These are phyloP conservation scores for Himantopus leucocephalus DNA, from an alignment of 2,113 vertebrate species.

Conservation along the genomic window DNA sequence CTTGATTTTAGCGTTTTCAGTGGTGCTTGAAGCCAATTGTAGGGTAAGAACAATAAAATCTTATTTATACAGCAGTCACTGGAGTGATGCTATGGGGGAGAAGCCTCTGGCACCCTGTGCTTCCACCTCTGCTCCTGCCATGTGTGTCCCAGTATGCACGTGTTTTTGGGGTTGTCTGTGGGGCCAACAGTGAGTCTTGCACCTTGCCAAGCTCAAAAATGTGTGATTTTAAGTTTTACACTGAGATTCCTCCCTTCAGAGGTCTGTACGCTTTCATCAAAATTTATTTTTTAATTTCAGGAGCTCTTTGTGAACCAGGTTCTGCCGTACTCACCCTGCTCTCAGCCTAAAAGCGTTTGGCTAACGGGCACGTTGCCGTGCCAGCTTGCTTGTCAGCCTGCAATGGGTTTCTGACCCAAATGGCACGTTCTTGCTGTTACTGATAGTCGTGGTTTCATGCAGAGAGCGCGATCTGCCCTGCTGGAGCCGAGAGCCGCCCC, in stretches of 20 bases:
- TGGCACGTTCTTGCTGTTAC: not conserved
- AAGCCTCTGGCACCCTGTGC: not conserved
- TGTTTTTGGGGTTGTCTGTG: not conserved
- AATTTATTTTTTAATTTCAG: not conserved
- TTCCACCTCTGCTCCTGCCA: not conserved
- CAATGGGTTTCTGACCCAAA: not conserved
- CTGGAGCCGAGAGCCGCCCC: accelerated
- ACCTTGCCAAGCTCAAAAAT: not conserved
- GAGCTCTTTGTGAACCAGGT: not conserved
- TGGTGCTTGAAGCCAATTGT: not conserved
- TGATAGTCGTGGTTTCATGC: not conserved
- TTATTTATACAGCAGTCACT: not conserved
- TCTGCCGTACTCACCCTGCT: not conserved
- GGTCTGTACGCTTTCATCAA: accelerated
- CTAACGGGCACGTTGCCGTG: accelerated
- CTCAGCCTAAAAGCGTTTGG: not conserved
- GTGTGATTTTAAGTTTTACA: not conserved
- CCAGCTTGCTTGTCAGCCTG: not conserved
- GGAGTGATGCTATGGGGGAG: accelerated
- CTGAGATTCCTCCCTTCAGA: not conserved
- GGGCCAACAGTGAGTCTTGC: not conserved
- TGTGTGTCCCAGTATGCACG: accelerated
- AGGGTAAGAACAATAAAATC: not conserved
- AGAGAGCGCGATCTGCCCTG: not conserved
- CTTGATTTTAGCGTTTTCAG: not conserved